A percentile compares a stretch with the other conserved stretches of the same genome.
Conservation (phyloP, 2,888 invertebrate species). For the Octodonta nipae region DNA sequence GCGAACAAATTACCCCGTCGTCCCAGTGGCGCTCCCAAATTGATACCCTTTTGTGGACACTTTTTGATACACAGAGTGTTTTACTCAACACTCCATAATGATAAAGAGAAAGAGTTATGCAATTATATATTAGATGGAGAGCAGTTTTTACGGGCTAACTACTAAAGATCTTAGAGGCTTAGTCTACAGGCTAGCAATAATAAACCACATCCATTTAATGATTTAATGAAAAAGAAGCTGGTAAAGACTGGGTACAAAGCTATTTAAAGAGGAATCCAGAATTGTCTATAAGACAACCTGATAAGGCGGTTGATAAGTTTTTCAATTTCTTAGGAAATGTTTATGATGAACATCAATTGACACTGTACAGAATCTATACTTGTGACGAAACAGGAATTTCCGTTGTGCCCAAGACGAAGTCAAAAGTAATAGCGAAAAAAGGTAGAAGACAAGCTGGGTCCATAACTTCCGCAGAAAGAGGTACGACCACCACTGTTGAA, state of each 20-base stretch:
- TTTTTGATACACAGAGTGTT: too few species aligned
- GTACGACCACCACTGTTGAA: background rate
- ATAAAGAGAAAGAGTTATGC: conserved; percentile 1
- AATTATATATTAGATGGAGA: background rate
- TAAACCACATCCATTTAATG: too few species aligned
- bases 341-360: background rate
- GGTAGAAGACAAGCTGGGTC: background rate
- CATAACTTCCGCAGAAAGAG: conserved; percentile 1
- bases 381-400: conserved; percentile 2
- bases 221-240: background rate
- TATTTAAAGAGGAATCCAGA: background rate
- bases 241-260: conserved; percentile 1
- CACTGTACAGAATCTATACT: background rate
- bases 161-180: background rate
- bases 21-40: too few species aligned
- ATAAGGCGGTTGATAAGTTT: conserved; percentile 1
- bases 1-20: too few species aligned
- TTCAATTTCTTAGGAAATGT: background rate
- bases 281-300: background rate
- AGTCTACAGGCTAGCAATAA: background rate
- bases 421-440: background rate
- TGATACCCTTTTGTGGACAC: too few species aligned
- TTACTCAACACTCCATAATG: too few species aligned
- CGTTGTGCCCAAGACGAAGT: background rate
- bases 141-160: background rate